Evolutionary conservation across 1,140 invertebrate genomes (phyloP).

Genomic region (Drosophila varians): DNA sequence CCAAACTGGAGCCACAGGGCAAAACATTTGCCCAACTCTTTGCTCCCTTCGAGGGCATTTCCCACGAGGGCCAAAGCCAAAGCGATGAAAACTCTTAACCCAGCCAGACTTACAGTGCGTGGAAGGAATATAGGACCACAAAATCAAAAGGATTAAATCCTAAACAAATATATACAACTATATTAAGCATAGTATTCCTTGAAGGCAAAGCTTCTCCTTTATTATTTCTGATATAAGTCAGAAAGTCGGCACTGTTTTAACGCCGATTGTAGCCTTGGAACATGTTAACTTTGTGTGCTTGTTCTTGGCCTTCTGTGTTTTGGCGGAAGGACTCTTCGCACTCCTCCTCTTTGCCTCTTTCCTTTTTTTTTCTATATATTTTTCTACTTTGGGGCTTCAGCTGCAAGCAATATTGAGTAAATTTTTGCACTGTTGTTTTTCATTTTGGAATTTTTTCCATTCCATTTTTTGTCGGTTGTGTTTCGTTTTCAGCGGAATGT

Average conservation of each 20-base stretch:
- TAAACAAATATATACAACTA: no score
- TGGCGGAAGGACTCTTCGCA: conserved; percentile 7
- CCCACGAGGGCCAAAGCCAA: conserved; percentile 7
- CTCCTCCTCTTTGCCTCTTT: neutral
- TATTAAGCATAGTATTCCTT: no score
- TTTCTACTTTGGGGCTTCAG: conserved; percentile 26
- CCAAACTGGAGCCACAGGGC: conserved; percentile 9
- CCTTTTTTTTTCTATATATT: conserved; percentile 2
- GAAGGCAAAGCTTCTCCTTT: no score
- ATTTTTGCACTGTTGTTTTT: conserved; percentile 34
- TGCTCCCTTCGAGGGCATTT: conserved; percentile 7
- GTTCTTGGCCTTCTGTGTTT: conserved; percentile 35
- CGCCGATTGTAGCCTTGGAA: neutral
- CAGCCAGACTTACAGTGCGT: conserved; percentile 4
- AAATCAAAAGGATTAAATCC: no score
- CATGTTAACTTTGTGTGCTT: conserved; percentile 28
- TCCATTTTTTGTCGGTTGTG: conserved; percentile 12
- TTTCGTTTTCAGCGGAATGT: conserved; percentile 32
- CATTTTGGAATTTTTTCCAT: conserved; percentile 24
- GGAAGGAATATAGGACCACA: neutral
- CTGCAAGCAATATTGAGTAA: conserved; percentile 46
- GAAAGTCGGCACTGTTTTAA: neutral
- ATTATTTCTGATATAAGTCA: no score
- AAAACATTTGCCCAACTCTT: conserved; percentile 26
- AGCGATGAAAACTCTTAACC: conserved; percentile 27